phyloP scores from a whole-genome alignment of 2,113 vertebrate genomes.

The Pristiophorus japonicus region DNA sequence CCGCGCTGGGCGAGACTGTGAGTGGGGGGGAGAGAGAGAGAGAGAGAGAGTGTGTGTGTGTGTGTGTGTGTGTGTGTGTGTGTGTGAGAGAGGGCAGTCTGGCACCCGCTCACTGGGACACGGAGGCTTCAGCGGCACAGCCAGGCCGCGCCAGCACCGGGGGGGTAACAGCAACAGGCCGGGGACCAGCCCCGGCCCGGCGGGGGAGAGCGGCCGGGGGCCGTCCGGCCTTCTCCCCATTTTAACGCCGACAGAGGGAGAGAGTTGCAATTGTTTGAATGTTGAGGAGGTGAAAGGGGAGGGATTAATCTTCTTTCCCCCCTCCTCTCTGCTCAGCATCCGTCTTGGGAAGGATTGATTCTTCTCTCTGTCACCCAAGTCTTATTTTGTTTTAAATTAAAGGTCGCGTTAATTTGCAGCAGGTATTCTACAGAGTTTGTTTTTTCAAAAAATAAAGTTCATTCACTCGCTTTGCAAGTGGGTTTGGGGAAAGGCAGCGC shows the following conservation, averaged over 20 bases:
- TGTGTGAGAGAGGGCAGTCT: neutral
- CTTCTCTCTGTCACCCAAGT: neutral
- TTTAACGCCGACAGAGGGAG: neutral
- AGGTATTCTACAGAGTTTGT: neutral
- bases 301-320: neutral
- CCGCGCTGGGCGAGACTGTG: no score
- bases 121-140: conserved; percentile 1
- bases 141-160: conserved; percentile 25
- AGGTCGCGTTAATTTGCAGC: neutral
- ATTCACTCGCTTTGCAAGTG: neutral
- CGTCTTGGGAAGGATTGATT: neutral
- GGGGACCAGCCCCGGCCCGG: no score
- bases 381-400: neutral
- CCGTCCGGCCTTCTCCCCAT: neutral
- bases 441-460: neutral
- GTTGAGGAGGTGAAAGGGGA: neutral
- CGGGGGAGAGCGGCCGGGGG: no score
- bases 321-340: neutral
- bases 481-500: neutral
- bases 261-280: conserved; percentile 1
- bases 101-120: neutral
- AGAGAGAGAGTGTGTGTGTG: no score
- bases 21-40: no score
- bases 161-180: no score
- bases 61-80: no score